A percentile compares a stretch with the other conserved stretches of the same genome.
Evolutionary conservation across 30 jellyfish, hydroid and myxozoan genomes (phyloP).

Genomic region (Pseudorhiza aurosa): DNA sequence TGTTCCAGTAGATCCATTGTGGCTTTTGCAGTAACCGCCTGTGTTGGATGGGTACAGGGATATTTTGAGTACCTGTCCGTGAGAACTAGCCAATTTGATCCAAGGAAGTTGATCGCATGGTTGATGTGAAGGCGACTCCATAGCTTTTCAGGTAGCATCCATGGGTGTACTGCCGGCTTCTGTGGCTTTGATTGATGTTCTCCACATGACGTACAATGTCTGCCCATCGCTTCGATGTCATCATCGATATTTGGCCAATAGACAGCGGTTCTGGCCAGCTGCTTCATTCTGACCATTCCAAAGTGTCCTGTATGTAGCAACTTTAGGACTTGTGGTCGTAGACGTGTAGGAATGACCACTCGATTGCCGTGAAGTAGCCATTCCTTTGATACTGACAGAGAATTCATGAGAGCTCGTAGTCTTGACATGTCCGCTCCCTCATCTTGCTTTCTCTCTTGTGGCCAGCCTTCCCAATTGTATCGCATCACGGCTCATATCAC

Average conservation of each 20-base stretch:
- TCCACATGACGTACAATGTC: conserved; percentile 29
- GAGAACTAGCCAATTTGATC: conserved; percentile 42
- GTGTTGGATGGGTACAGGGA: conserved; percentile 28
- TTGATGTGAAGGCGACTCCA: conserved; percentile 49
- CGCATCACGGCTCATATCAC: not conserved
- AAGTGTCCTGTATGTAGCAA: conserved; percentile 38
- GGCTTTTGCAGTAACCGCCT: conserved; percentile 2
- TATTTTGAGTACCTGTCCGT: conserved; percentile 32
- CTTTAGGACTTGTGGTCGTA: not conserved
- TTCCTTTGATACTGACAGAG: conserved; percentile 2
- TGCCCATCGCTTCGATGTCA: conserved; percentile 26
- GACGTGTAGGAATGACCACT: conserved; percentile 33
- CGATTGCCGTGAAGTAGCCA: conserved; percentile 13
- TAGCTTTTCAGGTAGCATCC: conserved; percentile 47
- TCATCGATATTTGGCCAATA: conserved; percentile 61
- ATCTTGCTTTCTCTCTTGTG: not conserved
- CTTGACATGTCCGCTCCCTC: conserved; percentile 22
- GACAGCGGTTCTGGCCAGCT: too few relatives aligned
- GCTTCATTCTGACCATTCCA: too few relatives aligned
- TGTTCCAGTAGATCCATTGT: conserved; percentile 21
- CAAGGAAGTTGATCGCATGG: conserved; percentile 24
- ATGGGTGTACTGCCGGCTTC: conserved; percentile 29
- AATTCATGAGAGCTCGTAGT: not conserved
- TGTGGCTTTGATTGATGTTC: conserved; percentile 20
- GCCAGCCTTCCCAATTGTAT: conserved; percentile 14